Percentiles rank a stretch among this genome's conserved stretches.
phyloP scores from a whole-genome alignment of 2,113 vertebrate species.

The Alligator mississippiensis region DNA sequence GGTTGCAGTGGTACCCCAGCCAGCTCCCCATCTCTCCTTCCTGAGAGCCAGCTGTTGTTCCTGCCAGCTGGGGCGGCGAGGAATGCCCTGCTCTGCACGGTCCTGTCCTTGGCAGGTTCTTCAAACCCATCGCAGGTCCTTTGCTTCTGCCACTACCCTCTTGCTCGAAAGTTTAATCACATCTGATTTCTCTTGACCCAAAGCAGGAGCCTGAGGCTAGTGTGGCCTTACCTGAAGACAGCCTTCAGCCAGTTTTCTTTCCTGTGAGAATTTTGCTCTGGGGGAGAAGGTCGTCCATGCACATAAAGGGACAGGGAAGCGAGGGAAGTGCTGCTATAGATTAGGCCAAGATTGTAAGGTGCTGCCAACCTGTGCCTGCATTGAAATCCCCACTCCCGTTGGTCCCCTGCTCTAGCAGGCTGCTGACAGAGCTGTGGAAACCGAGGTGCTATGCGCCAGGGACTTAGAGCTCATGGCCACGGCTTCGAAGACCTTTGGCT shows the following conservation, averaged over 20 bases:
- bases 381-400: neutral
- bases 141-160: neutral
- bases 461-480: neutral
- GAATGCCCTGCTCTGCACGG: rapidly evolving
- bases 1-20: neutral
- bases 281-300: constrained; percentile 62
- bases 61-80: neutral
- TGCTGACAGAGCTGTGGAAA: neutral
- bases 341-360: neutral
- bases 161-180: neutral
- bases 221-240: neutral
- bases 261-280: constrained; percentile 67
- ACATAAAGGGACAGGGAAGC: neutral
- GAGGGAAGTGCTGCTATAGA: neutral
- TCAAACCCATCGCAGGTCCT: neutral
- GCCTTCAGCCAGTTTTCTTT: constrained; percentile 50
- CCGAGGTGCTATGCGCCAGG: neutral
- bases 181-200: rapidly evolving
- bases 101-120: rapidly evolving
- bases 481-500: neutral
- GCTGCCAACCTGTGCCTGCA: constrained; percentile 51
- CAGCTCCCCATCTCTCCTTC: too few relatives aligned
- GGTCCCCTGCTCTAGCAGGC: neutral
- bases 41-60: neutral
- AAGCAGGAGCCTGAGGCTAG: neutral